Conservation (phyloP, 2,113 vertebrate species). For the Hystrix cristata region DNA sequence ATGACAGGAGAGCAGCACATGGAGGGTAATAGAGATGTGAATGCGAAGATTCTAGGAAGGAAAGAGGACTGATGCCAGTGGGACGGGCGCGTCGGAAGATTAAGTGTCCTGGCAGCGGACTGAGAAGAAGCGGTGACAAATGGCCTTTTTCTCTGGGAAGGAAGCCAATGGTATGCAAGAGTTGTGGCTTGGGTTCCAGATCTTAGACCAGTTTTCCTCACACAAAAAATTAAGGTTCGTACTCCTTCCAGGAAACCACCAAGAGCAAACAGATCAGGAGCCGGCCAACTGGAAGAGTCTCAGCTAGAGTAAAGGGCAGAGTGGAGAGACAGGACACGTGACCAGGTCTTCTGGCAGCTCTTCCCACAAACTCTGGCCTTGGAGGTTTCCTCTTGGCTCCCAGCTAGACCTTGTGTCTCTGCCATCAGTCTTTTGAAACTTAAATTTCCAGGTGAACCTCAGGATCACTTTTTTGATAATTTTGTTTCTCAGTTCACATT, state of each 20-base stretch:
- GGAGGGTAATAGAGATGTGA: conserved; percentile 55
- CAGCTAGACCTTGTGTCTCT: neutral
- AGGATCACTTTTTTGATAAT: neutral
- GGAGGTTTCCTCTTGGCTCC: neutral
- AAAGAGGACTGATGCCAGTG: neutral
- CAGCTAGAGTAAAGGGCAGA: neutral
- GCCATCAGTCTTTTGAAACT: neutral
- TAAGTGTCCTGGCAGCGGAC: conserved; percentile 57
- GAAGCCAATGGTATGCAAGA: neutral
- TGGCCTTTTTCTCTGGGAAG: conserved; percentile 64
- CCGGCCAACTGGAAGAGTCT: neutral
- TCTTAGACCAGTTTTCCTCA: conserved; percentile 46
- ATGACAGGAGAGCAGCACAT: neutral
- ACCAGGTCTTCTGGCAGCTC: neutral
- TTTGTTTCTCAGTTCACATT: neutral
- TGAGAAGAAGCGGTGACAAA: conserved; percentile 65
- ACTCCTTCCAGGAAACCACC: conserved; percentile 62
- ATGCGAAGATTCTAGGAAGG: neutral
- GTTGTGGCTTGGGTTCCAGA: conserved; percentile 54
- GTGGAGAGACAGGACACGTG: neutral
- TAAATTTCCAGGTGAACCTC: neutral
- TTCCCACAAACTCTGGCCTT: neutral
- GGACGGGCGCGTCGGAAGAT: conserved; percentile 2
- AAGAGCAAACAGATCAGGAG: conserved; percentile 15
- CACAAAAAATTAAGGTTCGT: neutral